Percentiles rank a stretch among this genome's conserved stretches.
These are phyloP conservation scores for Sebastes ruberrimus DNA, from an alignment of 2,797 vertebrate species.

Conservation along the genomic window DNA sequence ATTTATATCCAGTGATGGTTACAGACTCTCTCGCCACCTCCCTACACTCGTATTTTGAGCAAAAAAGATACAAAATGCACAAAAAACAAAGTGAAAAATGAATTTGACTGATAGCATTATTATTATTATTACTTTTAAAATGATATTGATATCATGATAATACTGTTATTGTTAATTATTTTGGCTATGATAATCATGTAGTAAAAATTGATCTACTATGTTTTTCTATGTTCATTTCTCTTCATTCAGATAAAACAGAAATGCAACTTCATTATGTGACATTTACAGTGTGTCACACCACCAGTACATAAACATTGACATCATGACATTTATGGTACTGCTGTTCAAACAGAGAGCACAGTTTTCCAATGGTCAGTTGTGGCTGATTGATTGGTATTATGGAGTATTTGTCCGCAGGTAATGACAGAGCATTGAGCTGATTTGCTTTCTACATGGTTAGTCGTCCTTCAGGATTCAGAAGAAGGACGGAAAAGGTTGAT, in stretches of 20 bases:
- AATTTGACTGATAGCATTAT: not conserved
- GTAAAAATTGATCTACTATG: too few relatives aligned
- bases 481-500: not conserved
- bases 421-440: not conserved
- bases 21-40: too few relatives aligned
- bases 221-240: not conserved
- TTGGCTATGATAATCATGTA: not conserved
- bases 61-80: too few relatives aligned
- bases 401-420: not conserved
- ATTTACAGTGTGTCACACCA: not conserved
- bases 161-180: not conserved
- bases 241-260: not conserved
- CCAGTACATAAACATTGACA: not conserved
- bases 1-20: too few relatives aligned
- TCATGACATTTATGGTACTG: not conserved
- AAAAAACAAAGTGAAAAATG: not conserved
- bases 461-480: not conserved
- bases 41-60: too few relatives aligned
- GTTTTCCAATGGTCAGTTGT: conserved; percentile 13
- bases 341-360: not conserved
- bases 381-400: not conserved
- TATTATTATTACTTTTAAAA: not conserved
- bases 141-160: not conserved
- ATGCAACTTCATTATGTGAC: not conserved
- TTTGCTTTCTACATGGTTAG: not conserved